Percentiles rank a stretch among this genome's conserved stretches.
Conservation (phyloP, 2,888 invertebrate genomes). For the Drosophila subsilvestris region DNA sequence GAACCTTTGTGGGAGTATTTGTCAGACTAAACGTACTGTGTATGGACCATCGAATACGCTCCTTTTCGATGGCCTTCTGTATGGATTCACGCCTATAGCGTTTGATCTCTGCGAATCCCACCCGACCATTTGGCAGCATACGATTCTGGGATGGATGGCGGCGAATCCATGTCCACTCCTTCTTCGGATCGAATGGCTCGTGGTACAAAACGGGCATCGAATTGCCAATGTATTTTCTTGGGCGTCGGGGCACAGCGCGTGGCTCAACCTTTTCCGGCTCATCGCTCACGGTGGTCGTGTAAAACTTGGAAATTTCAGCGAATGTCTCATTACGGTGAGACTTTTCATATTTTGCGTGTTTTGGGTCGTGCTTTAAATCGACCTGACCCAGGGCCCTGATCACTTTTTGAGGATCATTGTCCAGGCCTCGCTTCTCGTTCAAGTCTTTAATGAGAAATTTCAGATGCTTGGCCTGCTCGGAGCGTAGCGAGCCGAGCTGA, state of each 20-base stretch:
- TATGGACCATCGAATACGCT: not conserved
- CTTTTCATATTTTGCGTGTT: not conserved
- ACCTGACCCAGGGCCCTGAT: not conserved
- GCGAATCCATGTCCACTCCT: conserved; percentile 23
- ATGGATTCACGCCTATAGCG: conserved; percentile 24
- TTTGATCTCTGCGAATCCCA: not conserved
- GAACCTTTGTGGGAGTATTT: too few species aligned
- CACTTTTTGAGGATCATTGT: not conserved
- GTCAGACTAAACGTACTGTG: not conserved
- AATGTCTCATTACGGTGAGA: not conserved
- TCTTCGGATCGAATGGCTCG: conserved; percentile 5
- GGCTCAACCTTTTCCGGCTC: not conserved
- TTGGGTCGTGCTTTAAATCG: not conserved
- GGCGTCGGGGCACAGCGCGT: not conserved
- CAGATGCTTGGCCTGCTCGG: conserved; percentile 4
- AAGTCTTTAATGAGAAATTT: not conserved
- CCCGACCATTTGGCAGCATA: not conserved
- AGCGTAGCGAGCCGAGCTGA: conserved; percentile 10
- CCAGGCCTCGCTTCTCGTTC: not conserved
- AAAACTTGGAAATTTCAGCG: not conserved
- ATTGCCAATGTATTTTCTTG: not conserved
- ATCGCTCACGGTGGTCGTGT: conserved; percentile 2
- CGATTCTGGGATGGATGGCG: conserved; percentile 30
- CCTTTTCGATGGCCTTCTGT: not conserved
- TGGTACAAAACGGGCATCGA: not conserved